Conservation (phyloP, 64 coral and sea anemone genomes). For the Dendrophyllia cribrosa region DNA sequence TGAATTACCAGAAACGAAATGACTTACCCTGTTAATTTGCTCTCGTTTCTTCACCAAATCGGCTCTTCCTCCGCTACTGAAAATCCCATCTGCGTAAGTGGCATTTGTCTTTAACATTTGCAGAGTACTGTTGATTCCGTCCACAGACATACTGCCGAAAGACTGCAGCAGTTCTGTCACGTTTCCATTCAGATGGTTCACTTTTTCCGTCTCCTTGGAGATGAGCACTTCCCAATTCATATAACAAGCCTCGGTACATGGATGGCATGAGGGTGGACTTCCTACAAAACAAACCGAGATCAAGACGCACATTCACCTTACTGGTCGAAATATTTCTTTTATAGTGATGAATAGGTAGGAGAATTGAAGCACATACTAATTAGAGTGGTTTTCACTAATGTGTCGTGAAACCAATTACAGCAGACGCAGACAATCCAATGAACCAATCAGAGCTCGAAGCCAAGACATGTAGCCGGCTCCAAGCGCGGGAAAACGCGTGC, state of each 20-base stretch:
- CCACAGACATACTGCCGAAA: slow-evolving; percentile 80
- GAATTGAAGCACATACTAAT: too few relatives aligned
- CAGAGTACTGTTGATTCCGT: slow-evolving; percentile 79
- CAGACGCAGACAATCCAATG: too few relatives aligned
- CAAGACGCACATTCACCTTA: neutral
- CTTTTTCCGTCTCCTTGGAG: slow-evolving; percentile 59
- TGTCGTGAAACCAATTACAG: too few relatives aligned
- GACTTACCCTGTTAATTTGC: slow-evolving; percentile 74
- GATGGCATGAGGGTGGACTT: slow-evolving; percentile 60
- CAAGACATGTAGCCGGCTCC: too few relatives aligned
- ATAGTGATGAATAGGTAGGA: neutral
- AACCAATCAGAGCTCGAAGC: too few relatives aligned
- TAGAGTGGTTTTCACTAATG: too few relatives aligned
- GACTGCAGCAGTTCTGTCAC: slow-evolving; percentile 75
- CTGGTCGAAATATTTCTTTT: too few relatives aligned
- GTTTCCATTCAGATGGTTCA: slow-evolving; percentile 65
- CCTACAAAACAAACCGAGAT: slow-evolving; percentile 30
- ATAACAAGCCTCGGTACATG: slow-evolving; percentile 85
- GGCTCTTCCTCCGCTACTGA: slow-evolving; percentile 69
- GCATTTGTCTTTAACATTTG: slow-evolving; percentile 69
- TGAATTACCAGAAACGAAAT: neutral
- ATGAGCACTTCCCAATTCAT: slow-evolving; percentile 87
- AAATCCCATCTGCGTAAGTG: slow-evolving; percentile 67
- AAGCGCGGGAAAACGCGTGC: too few relatives aligned
- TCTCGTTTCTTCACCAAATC: slow-evolving; percentile 66